These are phyloP conservation scores for Calosoma granatense DNA, from an alignment of 1,140 invertebrate genomes.

Conservation along the genomic window DNA sequence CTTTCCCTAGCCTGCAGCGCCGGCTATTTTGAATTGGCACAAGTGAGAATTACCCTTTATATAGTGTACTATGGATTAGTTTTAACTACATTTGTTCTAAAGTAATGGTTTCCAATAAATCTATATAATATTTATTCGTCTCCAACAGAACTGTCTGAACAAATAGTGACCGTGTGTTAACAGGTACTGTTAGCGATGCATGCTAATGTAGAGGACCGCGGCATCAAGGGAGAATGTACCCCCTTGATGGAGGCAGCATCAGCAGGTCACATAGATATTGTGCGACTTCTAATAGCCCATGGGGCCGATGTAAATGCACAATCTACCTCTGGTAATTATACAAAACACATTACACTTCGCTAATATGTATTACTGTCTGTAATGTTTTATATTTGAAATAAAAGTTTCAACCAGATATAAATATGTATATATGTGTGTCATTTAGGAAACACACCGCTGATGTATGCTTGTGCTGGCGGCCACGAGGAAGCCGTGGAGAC, in stretches of 20 bases:
- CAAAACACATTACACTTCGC: too few relatives aligned
- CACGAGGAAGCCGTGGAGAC: slow-evolving; percentile 86
- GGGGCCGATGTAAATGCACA: slow-evolving; percentile 94
- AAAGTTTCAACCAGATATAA: too few relatives aligned
- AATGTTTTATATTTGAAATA: too few relatives aligned
- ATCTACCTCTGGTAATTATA: slow-evolving; percentile 74
- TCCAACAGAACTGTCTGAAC: too few relatives aligned
- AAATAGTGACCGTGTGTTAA: slow-evolving; percentile 22
- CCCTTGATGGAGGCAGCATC: slow-evolving; percentile 95
- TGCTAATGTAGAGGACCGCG: slow-evolving; percentile 93
- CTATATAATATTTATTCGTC: too few relatives aligned
- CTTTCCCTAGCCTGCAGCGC: slow-evolving; percentile 87
- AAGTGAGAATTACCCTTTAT: slow-evolving; percentile 52
- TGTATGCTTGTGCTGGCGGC: slow-evolving; percentile 96
- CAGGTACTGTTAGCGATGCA: slow-evolving; percentile 92
- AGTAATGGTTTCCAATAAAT: too few relatives aligned
- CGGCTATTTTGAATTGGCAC: slow-evolving; percentile 87
- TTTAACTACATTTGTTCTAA: slow-evolving; percentile 1
- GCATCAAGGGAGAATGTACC: slow-evolving; percentile 87
- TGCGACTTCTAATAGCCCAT: slow-evolving; percentile 80
- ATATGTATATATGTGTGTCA: slow-evolving; percentile 13
- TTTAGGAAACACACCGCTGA: slow-evolving; percentile 86
- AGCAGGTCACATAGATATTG: slow-evolving; percentile 90
- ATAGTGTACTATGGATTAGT: too few relatives aligned
- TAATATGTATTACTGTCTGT: too few relatives aligned